Conservation (phyloP, 1,140 invertebrate genomes). For the Drosophila murphyi region DNA sequence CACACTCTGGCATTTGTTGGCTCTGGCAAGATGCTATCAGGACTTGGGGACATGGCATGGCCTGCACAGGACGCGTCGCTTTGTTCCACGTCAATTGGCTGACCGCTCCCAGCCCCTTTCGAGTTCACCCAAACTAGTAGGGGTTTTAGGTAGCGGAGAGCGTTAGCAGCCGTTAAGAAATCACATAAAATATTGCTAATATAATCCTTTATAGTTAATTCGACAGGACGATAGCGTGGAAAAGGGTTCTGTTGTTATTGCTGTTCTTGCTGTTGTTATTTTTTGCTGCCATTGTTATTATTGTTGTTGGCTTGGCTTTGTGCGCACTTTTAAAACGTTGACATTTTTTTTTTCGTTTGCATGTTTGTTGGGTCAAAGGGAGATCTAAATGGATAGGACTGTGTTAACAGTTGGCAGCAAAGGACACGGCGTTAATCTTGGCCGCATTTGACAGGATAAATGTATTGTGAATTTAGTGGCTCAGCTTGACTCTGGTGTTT, state of each 20-base stretch:
- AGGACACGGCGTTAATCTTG: constrained; percentile 28
- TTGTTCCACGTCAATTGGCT: constrained; percentile 52
- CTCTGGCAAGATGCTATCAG: constrained; percentile 47
- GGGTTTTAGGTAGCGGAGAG: background rate
- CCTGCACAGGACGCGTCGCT: constrained; percentile 26
- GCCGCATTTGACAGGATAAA: constrained; percentile 10
- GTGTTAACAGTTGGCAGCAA: constrained; percentile 37
- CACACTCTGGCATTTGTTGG: constrained; percentile 44
- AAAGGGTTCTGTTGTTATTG: constrained; percentile 51
- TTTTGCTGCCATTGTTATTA: constrained; percentile 15
- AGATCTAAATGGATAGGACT: constrained; percentile 17
- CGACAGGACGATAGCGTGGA: constrained; percentile 39
- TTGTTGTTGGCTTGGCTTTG: constrained; percentile 30
- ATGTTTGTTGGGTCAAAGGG: constrained; percentile 19
- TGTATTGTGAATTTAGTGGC: constrained; percentile 25
- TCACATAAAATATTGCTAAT: constrained; percentile 62
- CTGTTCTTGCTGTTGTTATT: constrained; percentile 8
- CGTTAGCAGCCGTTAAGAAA: constrained; percentile 39
- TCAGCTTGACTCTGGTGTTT: constrained; percentile 2
- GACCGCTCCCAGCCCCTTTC: constrained; percentile 9
- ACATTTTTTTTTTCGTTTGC: constrained; percentile 40
- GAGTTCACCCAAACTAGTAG: constrained; percentile 17
- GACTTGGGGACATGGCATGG: constrained; percentile 28
- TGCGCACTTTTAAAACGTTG: constrained; percentile 46
- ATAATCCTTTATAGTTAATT: constrained; percentile 59